phyloP scores from a whole-genome alignment of 2,113 vertebrate species.

The Plecotus auritus region DNA sequence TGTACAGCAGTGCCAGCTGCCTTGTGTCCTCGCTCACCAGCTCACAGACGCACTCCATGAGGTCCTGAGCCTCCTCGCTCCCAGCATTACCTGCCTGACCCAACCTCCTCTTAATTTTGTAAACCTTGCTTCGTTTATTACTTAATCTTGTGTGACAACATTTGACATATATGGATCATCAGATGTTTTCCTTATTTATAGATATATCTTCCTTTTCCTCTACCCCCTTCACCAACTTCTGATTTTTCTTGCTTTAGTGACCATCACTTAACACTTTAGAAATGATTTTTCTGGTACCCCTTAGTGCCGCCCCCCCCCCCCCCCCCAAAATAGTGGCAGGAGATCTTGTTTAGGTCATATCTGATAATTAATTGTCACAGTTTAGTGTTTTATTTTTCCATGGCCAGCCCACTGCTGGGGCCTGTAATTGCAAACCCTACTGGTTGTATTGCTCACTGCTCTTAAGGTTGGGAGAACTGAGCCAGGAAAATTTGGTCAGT shows the following conservation, averaged over 20 bases:
- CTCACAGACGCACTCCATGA: too few relatives aligned
- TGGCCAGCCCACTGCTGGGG: neutral
- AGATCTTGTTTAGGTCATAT: neutral
- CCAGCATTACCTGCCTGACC: neutral
- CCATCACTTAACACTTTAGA: neutral
- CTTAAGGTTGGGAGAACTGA: neutral
- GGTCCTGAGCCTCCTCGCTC: too few relatives aligned
- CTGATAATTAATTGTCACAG: neutral
- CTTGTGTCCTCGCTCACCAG: too few relatives aligned
- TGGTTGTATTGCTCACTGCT: too few relatives aligned
- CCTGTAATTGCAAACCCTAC: neutral
- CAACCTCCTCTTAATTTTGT: neutral
- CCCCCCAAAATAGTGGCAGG: neutral
- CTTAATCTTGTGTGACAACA: neutral
- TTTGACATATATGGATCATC: neutral
- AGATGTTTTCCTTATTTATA: neutral
- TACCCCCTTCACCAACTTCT: neutral
- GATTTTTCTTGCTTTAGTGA: neutral
- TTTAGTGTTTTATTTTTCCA: neutral
- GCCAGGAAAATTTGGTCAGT: neutral
- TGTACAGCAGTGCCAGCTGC: too few relatives aligned
- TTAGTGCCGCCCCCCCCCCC: neutral
- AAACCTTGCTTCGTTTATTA: neutral
- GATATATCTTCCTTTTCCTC: neutral
- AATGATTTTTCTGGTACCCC: neutral